Conservation (phyloP, 2,888 invertebrate genomes). For the Ochlodes sylvanus region DNA sequence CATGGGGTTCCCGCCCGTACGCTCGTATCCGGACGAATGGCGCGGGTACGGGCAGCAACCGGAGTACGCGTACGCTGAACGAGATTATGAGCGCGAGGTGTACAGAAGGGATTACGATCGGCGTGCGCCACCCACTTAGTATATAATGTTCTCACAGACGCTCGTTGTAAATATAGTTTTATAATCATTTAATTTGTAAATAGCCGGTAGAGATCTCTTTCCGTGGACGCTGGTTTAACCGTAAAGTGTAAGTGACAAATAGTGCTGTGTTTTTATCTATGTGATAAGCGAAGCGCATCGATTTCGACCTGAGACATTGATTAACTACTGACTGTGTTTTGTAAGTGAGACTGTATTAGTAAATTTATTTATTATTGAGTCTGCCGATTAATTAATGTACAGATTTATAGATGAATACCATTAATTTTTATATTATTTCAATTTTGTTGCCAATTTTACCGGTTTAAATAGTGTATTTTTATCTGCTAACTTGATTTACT, state of each 20-base stretch:
- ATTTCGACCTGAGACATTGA: conserved; percentile 60
- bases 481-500: conserved; percentile 64
- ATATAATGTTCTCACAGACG: conserved; percentile 35
- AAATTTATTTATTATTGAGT: conserved; percentile 81
- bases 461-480: conserved; percentile 60
- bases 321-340: conserved; percentile 66
- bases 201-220: conserved; percentile 66
- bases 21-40: conserved; percentile 79
- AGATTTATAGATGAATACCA: conserved; percentile 70
- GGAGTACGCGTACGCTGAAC: conserved; percentile 82
- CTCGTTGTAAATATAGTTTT: conserved; percentile 66
- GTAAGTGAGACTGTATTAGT: conserved; percentile 79
- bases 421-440: conserved; percentile 75
- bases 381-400: conserved; percentile 76
- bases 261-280: conserved; percentile 83
- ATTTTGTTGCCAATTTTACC: conserved; percentile 70
- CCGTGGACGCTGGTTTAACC: conserved; percentile 67
- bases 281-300: conserved; percentile 79
- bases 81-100: conserved; percentile 84
- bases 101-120: conserved; percentile 87
- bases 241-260: conserved; percentile 81
- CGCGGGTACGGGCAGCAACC: conserved; percentile 75
- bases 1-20: conserved; percentile 80
- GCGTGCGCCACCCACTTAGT: conserved; percentile 86
- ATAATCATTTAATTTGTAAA: conserved; percentile 67